phyloP scores from a whole-genome alignment of 2,113 vertebrate genomes.

The Eulacestoma nigropectus region DNA sequence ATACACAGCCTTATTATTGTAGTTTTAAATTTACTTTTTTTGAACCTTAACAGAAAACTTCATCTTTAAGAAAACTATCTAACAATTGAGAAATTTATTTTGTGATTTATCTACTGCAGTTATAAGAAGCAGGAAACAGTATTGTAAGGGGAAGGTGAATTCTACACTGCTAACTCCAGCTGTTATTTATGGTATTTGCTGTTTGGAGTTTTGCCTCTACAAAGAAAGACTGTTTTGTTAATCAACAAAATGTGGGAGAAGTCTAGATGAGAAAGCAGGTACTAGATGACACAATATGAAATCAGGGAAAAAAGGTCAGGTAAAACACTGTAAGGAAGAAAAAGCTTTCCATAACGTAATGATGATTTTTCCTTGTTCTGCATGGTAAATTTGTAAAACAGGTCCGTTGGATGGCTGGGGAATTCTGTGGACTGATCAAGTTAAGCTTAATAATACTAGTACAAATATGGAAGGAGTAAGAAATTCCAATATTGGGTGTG shows the following conservation, averaged over 20 bases:
- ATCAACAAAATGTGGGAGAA: not conserved
- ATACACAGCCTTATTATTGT: not conserved
- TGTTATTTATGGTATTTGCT: not conserved
- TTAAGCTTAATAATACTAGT: not conserved
- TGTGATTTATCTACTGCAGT: not conserved
- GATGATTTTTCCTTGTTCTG: not conserved
- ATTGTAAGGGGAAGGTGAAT: not conserved
- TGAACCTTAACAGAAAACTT: not conserved
- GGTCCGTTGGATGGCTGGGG: not conserved
- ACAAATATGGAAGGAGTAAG: not conserved
- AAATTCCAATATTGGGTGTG: not conserved
- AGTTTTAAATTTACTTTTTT: not conserved
- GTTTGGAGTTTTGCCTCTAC: not conserved
- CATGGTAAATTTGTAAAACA: not conserved
- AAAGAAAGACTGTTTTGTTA: not conserved
- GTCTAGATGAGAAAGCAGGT: not conserved
- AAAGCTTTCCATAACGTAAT: not conserved
- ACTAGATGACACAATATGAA: not conserved
- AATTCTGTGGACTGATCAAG: not conserved
- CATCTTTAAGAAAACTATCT: not conserved
- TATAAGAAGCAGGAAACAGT: not conserved
- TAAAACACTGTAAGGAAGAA: not conserved
- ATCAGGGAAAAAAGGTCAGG: not conserved
- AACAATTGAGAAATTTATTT: not conserved
- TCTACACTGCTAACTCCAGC: not conserved